A percentile compares a stretch with the other conserved stretches of the same genome.
Conservation (phyloP, 2,888 invertebrate genomes). For the Dynastes hyllus region DNA sequence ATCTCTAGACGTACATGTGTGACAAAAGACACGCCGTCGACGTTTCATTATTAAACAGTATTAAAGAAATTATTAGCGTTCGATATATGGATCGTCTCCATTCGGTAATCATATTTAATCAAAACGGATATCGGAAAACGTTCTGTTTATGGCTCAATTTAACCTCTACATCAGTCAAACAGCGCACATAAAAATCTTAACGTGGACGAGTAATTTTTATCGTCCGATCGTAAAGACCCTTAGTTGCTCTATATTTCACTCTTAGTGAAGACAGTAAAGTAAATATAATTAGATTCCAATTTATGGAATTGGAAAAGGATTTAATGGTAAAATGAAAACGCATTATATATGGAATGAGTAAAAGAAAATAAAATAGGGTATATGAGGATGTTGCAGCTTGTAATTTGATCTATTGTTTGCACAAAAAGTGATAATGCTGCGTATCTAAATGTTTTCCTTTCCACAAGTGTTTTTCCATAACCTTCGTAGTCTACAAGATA, state of each 20-base stretch:
- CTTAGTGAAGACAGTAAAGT: not conserved
- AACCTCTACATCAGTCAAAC: constrained; percentile 14
- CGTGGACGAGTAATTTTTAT: constrained; percentile 6
- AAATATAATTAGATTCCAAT: too few species aligned
- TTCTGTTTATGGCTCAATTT: constrained; percentile 27
- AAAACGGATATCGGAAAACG: constrained; percentile 22
- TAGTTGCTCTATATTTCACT: constrained; percentile 1
- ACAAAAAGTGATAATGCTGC: too few species aligned
- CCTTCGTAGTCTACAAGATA: too few species aligned
- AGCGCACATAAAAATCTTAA: constrained; percentile 18
- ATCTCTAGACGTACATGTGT: not conserved
- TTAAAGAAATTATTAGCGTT: constrained; percentile 36
- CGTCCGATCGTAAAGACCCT: not conserved
- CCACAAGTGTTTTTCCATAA: too few species aligned
- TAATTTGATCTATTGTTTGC: too few species aligned
- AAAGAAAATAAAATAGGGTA: too few species aligned
- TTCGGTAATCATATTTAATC: constrained; percentile 29
- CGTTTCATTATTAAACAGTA: constrained; percentile 35
- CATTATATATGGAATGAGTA: too few species aligned
- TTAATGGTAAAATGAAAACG: too few species aligned
- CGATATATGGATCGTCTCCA: not conserved
- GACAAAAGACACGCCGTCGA: constrained; percentile 19
- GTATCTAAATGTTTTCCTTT: too few species aligned
- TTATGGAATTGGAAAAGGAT: too few species aligned
- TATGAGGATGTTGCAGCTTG: too few species aligned